Evolutionary conservation across 2,888 invertebrate genomes (phyloP).

Genomic region (Agrochola lychnidis): DNA sequence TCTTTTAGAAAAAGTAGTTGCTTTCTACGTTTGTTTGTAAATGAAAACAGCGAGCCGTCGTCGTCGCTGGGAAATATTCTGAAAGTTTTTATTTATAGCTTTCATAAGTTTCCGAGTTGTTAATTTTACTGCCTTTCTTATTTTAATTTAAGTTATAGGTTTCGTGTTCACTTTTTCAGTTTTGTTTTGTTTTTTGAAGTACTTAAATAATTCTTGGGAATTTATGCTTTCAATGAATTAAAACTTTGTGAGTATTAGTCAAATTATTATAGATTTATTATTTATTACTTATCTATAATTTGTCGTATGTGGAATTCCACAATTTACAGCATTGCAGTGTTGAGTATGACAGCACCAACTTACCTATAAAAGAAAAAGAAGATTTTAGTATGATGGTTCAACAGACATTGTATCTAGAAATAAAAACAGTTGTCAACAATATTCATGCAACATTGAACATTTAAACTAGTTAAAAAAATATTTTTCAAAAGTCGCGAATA

Average conservation of each 20-base stretch:
- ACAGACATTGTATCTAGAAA: neutral
- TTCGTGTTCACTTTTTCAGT: neutral
- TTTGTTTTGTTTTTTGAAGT: slow-evolving; percentile 31
- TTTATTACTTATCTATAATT: slow-evolving; percentile 34
- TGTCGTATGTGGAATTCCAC: neutral
- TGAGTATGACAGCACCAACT: slow-evolving; percentile 45
- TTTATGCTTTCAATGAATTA: neutral
- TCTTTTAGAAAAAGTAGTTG: neutral
- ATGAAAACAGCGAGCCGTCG: slow-evolving; percentile 18
- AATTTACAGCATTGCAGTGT: neutral
- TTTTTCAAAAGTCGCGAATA: neutral
- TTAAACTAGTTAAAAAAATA: neutral
- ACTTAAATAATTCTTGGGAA: neutral
- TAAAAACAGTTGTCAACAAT: neutral
- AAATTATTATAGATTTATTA: neutral
- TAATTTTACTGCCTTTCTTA: slow-evolving; percentile 53
- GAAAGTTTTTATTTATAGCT: slow-evolving; percentile 52
- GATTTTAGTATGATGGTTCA: neutral
- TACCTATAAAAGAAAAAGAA: slow-evolving; percentile 60
- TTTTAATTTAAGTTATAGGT: slow-evolving; percentile 41
- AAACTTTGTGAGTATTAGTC: neutral
- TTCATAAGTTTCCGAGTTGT: slow-evolving; percentile 49
- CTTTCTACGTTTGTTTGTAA: slow-evolving; percentile 19
- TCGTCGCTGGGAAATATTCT: slow-evolving; percentile 30
- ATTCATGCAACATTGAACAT: slow-evolving; percentile 34